Evolutionary conservation across 2,113 vertebrate species (phyloP).

Genomic region (Bagarius yarrelli): DNA sequence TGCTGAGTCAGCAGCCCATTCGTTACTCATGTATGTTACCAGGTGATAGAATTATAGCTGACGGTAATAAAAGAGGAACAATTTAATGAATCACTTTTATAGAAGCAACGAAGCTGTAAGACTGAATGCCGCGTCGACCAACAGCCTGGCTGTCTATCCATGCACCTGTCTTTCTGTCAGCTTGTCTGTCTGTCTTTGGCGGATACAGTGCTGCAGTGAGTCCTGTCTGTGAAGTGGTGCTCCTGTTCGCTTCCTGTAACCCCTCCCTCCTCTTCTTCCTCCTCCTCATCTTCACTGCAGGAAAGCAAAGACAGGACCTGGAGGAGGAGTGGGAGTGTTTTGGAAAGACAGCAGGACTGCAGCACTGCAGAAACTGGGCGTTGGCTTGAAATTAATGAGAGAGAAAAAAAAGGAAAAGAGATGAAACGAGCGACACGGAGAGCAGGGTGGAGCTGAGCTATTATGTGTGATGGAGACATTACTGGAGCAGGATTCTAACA

Average conservation of each 20-base stretch:
- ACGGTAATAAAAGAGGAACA: not conserved
- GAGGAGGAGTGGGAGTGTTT: slow-evolving; percentile 36
- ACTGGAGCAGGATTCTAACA: not conserved
- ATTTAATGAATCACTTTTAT: slow-evolving; percentile 4
- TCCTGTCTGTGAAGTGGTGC: slow-evolving; percentile 30
- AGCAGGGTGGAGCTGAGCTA: not conserved
- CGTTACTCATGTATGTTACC: slow-evolving; percentile 2
- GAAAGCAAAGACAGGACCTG: slow-evolving; percentile 51
- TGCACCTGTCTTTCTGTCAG: not conserved
- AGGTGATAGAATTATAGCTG: not conserved
- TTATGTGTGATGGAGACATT: not conserved
- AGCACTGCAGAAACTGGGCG: slow-evolving; percentile 77
- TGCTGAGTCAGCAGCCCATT: not conserved
- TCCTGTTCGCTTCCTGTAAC: slow-evolving; percentile 21
- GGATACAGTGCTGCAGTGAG: slow-evolving; percentile 48
- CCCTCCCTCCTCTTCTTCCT: slow-evolving; percentile 39
- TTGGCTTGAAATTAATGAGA: slow-evolving; percentile 61
- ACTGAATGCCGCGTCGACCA: not conserved
- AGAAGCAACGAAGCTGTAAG: not conserved
- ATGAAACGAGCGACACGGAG: not conserved
- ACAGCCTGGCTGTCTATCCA: not conserved
- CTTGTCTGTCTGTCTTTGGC: not conserved
- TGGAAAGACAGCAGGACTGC: slow-evolving; percentile 58
- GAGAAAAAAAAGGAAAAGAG: not conserved
- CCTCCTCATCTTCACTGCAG: slow-evolving; percentile 62